Evolutionary conservation across 2,797 vertebrate species (phyloP), one percentile per base, ranked within the genome.

Genomic region (Tapera naevia): DNA sequence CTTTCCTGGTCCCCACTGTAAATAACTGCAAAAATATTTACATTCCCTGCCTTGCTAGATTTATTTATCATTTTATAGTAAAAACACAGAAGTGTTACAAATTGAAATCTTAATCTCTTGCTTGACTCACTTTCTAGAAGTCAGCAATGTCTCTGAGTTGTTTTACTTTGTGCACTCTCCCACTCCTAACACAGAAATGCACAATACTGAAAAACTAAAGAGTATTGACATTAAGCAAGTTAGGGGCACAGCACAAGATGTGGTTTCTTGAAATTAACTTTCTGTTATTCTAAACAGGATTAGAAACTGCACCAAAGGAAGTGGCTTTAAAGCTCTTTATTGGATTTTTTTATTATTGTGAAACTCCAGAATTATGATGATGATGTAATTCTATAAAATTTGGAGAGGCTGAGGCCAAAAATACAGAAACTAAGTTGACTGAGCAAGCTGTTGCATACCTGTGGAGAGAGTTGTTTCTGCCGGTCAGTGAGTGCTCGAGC

Each of bases 11-110:
- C 86, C 93, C 89, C 93, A 92, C 43, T 92, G 94, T 98, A 98
- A 98, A 97, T 97, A 97, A 97, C 93, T 95, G 96, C 89, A 95
- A 97, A 97, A 98, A 98, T 98, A 98, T 98, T 98, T 98, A 98
- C 94, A 91, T 97, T 97, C 91, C 90, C 91, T 97, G 96, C 95
- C 96, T 95, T 95, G 78, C 96, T 97, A 93, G 97, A 97, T 98
- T 98, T 98, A 98, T 98, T 98, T 98, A 97, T 97, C 95, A 96
- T 97, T 97, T 97, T 94, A 91, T 97, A 97, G 97, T 94, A 94
- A 98, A 98, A 98, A 98, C 97, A 98, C 39, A 95, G 95, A 98
- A 97, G 97, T 98, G 97, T 97, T 98, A 97, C 95, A 97, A 97
- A 97, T 96, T 95, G 96, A 97, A 98, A 93, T 95, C 91, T 97